phyloP scores from a whole-genome alignment of 2,888 invertebrate species.

The Cataglyphis altisquamis region DNA sequence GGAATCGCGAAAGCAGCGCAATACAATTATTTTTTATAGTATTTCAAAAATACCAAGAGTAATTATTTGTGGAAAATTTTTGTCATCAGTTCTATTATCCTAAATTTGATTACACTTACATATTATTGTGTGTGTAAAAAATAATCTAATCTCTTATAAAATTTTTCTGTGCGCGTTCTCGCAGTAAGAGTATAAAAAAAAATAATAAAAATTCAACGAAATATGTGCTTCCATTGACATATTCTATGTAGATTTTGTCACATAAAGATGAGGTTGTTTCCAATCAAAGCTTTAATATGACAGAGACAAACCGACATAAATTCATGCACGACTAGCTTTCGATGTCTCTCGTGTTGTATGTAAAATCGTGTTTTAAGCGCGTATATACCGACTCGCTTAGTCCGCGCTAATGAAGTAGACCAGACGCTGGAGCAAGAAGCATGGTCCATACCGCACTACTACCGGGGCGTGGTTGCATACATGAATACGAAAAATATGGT shows the following conservation, averaged over 20 bases:
- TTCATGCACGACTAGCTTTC: slow-evolving; percentile 28
- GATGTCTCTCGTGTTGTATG: slow-evolving; percentile 64
- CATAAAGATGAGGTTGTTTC: background rate
- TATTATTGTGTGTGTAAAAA: background rate
- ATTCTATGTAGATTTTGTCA: slow-evolving; percentile 9
- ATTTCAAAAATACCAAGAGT: background rate
- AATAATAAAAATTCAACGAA: background rate
- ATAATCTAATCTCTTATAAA: background rate
- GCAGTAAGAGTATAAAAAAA: background rate
- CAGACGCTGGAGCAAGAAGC: slow-evolving; percentile 78
- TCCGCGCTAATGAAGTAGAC: slow-evolving; percentile 81
- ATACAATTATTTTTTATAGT: background rate
- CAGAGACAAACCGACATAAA: slow-evolving; percentile 36
- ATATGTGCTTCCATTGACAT: background rate
- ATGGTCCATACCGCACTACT: slow-evolving; percentile 77
- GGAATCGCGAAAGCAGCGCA: background rate
- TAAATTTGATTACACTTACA: background rate
- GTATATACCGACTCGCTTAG: slow-evolving; percentile 58
- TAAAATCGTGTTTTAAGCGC: slow-evolving; percentile 70
- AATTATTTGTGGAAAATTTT: background rate
- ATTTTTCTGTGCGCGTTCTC: background rate
- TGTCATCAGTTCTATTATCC: background rate
- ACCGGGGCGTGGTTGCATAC: slow-evolving; percentile 83
- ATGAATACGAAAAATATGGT: slow-evolving; percentile 81
- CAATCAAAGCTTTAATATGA: slow-evolving; percentile 58